These are phyloP conservation scores for Zelostemma sp. DNA, from an alignment of 1,140 invertebrate genomes.

Conservation along the genomic window DNA sequence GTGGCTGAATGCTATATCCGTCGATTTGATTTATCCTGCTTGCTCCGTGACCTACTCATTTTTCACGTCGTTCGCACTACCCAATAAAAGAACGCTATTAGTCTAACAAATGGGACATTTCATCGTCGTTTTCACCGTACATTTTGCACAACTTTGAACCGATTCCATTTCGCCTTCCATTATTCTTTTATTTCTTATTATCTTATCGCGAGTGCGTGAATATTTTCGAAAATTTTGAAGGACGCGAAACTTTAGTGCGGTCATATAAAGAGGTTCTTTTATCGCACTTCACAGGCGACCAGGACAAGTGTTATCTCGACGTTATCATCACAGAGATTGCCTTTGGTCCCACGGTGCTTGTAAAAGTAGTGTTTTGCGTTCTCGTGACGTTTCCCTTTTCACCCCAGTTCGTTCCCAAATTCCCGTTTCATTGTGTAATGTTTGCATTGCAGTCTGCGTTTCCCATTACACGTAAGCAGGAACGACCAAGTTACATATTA, in stretches of 20 bases:
- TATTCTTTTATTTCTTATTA: slow-evolving; percentile 41
- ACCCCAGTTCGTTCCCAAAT: slow-evolving; percentile 22
- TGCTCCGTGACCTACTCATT: slow-evolving; percentile 5
- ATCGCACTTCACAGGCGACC: slow-evolving; percentile 41
- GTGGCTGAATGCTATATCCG: slow-evolving; percentile 45
- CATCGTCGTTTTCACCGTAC: not conserved
- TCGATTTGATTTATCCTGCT: slow-evolving; percentile 51
- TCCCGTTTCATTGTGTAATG: slow-evolving; percentile 9
- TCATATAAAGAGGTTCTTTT: slow-evolving; percentile 50
- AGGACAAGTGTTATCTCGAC: slow-evolving; percentile 53
- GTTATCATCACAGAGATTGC: slow-evolving; percentile 59
- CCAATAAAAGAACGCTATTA: not conserved
- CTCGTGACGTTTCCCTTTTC: slow-evolving; percentile 39
- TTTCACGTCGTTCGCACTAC: slow-evolving; percentile 14
- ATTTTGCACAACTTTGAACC: not conserved
- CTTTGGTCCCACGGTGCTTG: slow-evolving; percentile 45
- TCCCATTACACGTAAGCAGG: not conserved
- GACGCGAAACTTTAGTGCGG: slow-evolving; percentile 47
- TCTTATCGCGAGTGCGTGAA: slow-evolving; percentile 47
- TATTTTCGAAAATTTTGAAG: slow-evolving; percentile 48
- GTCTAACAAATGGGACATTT: not conserved
- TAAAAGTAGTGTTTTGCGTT: slow-evolving; percentile 29
- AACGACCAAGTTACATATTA: too few species aligned
- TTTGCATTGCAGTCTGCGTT: not conserved
- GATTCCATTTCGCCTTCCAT: not conserved